Base-by-base conservation (phyloP, 1,140 invertebrate species). In the Ptiloglossa arizonensis region DNA sequence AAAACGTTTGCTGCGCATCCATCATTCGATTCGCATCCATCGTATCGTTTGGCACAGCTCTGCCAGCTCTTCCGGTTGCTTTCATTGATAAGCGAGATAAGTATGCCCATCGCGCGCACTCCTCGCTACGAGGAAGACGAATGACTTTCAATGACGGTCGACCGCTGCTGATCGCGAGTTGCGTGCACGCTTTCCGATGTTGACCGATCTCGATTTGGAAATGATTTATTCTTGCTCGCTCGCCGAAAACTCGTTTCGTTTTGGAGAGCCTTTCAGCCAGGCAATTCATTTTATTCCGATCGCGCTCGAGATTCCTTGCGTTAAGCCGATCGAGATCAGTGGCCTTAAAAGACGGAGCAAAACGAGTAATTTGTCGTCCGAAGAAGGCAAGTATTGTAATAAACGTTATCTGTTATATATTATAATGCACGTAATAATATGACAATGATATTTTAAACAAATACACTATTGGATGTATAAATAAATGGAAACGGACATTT, bases 71-170 rank as follows among this genome's bases (percentile, higher is more conserved):
- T 80, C 70, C 82, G 81, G 77, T 79, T 83, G 81, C 81, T 84
- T 70, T 83, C 64, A 85, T 85, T 84, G 83, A 85, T 85, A 85
- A 85, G 64, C 72, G 79, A 84, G 82, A 84, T 85, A 85, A 85
- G 83, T 85, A 82, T 81, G 78, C 52, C 69, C 79, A 81, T 81
- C 72, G 79, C 50, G 15, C 78, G 27, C 41, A 35, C 41, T 57
- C 54, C 62, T 27, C 44, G n/a, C 35, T 35, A 5, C 41, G 56
- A 56, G 68, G 79, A 85, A 85, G 83, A 85, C 83, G 83, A 57
- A 85, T 81, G 82, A 85, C 79, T 85, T 71, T 60, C 79, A 54
- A 81, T 74, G 79, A 85, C 68, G 79, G 38, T 54, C 54, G 52
- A 22, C 79, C 74, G 46, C 68, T 64, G 19, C 66, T 52, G 54